Evolutionary conservation across 2,888 invertebrate genomes (phyloP), one percentile per base, ranked within the genome.

Genomic region (Nymphalis urticae): DNA sequence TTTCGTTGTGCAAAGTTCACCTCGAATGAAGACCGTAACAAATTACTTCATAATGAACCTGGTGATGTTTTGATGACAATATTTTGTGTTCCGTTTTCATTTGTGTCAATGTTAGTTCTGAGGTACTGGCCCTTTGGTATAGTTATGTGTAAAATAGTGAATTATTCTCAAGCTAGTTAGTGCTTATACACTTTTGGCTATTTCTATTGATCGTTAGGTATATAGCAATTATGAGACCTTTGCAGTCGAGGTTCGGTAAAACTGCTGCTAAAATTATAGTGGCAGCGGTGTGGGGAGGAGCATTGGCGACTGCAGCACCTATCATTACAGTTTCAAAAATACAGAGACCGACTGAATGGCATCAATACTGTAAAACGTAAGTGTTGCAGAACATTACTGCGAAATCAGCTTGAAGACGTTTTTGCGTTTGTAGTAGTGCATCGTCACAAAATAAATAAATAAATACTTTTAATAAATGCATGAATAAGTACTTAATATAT

Each of bases 11-110:
- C 93, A 96, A 74, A 95, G 95, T 5, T 96, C 96, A 17, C 96
- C 97, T 0, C 94, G 97, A 51, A 98, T 98, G 97, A 94, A 96
- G 78, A 98, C 97, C 0, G 97, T 98, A 4, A 98, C 98, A 54
- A 98, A 98, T 86, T 97, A 95, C 86, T 98, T 98, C 85, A 97
- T 98, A 81, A 96, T 97, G 82, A 97, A 97, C 85, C 91, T 98
- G 74, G 98, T 53, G 98, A 98, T 84, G 95, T 98, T 71, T 89
- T 98, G 68, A 97, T 98, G 95, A 96, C 97, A 0, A 82, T 97
- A 32, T 96, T 98, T 79, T 98, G 98, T 87, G 96, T 98, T 73
- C 98, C 98, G 3, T 98, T 98, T 81, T 96, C 97, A 2, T 97
- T 97, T 80, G 95, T 97, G 42, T 95, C 97, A 16, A 95, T 95